Base-by-base conservation (phyloP, 2,797 vertebrate species). In the Sibirionetta formosa region DNA sequence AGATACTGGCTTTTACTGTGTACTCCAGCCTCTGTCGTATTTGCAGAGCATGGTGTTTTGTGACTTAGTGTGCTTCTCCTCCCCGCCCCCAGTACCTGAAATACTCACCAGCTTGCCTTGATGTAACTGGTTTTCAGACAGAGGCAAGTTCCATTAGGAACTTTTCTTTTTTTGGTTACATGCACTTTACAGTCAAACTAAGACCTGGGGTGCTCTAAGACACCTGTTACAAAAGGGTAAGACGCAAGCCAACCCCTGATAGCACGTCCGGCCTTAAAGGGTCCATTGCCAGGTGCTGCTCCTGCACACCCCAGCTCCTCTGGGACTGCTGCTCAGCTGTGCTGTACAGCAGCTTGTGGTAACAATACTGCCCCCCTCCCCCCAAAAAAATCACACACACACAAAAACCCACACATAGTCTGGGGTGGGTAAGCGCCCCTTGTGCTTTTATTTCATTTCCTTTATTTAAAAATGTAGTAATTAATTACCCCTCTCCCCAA, bases 1-100 rank as follows among this genome's bases (percentile, higher is more conserved):
- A 99, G 98, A 99, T 99, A 99, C 99, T 99, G 99, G 99, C 99
- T 99, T 99, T 99, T 99, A 99, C 98, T 99, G 99, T 99, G 99
- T 99, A 98, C 98, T 98, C 98, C 98, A 85, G 98, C 96, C 98
- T 99, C 98, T 98, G 98, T 99, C 98, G 50, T 98, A 71, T 97
- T 98, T 98, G 96, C 96, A 71, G 92, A 60, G 70, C 78, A 1
- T 26, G 46, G 46, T 13, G 3, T 23, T 22, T 4, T 64, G 22
- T 31, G 2, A 1, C 4, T 22, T 3, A 5, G 29, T 0, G 2
- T 6, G 1, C 3, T 51, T 40, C 23, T 11, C 50, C 4, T 11
- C 60, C 50, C 33, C 26, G 33, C 8, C 3, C 50, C 11, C 6
- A 2, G 7, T 3, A 0, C 2, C 31, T 2, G 4, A 7, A 17